Evolutionary conservation across 2,888 invertebrate species (phyloP).

Genomic region (Hyles lineata): DNA sequence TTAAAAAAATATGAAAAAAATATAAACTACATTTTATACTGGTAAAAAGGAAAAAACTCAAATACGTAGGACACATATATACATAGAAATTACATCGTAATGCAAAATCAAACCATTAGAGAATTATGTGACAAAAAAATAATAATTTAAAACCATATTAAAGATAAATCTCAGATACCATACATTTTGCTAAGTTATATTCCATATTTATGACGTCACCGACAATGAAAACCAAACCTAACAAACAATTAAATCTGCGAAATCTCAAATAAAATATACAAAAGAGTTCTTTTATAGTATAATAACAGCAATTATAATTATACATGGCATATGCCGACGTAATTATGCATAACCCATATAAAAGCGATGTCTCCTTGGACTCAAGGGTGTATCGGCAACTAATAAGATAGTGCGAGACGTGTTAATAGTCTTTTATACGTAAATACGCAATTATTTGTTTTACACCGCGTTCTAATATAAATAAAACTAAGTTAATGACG

Average conservation of each 20-base stretch:
- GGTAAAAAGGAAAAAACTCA: too few species aligned
- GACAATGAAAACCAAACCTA: not conserved
- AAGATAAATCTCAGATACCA: too few species aligned
- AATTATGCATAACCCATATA: constrained; percentile 26
- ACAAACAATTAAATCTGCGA: not conserved
- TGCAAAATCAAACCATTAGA: too few species aligned
- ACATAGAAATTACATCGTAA: too few species aligned
- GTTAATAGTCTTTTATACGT: not conserved
- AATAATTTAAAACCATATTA: too few species aligned
- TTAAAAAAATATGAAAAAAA: too few species aligned
- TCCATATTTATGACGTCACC: not conserved
- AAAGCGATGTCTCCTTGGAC: constrained; percentile 17
- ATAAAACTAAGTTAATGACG: too few species aligned
- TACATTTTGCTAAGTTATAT: too few species aligned
- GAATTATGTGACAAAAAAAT: too few species aligned
- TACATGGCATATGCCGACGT: constrained; percentile 1
- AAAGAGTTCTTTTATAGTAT: not conserved
- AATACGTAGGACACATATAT: too few species aligned
- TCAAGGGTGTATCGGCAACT: constrained; percentile 20
- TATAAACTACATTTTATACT: too few species aligned
- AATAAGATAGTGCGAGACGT: constrained; percentile 10
- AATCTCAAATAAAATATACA: not conserved
- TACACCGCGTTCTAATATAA: not conserved
- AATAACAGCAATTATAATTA: constrained; percentile 2
- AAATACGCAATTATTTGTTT: constrained; percentile 10